Evolutionary conservation across 2,113 vertebrate genomes (phyloP).

Genomic region (Salvelinus sp.): DNA sequence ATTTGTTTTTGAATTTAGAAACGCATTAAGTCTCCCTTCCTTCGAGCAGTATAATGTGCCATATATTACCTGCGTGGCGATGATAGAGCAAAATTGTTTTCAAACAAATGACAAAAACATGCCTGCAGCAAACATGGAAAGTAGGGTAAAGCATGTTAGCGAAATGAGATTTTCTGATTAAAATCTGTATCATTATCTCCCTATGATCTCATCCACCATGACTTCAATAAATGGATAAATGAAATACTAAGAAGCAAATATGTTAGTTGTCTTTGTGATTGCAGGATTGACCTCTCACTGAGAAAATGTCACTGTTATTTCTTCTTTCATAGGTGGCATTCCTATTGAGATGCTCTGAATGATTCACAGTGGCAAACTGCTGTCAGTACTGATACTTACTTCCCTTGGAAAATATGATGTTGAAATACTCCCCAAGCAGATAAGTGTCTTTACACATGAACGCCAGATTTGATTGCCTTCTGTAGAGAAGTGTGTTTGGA

Average conservation of each 20-base stretch:
- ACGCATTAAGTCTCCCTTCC: constrained; percentile 57
- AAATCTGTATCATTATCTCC: constrained; percentile 52
- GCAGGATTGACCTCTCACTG: constrained; percentile 54
- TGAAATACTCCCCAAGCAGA: constrained; percentile 78
- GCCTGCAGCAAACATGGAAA: constrained; percentile 47
- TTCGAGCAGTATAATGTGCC: constrained; percentile 39
- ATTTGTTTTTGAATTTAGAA: constrained; percentile 65
- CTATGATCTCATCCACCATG: constrained; percentile 16
- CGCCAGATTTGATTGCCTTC: constrained; percentile 79
- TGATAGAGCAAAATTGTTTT: constrained; percentile 51
- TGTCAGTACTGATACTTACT: constrained; percentile 77
- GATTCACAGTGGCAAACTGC: constrained; percentile 72
- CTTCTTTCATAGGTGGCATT: constrained; percentile 47
- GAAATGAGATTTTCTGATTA: constrained; percentile 46
- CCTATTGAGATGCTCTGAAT: constrained; percentile 74
- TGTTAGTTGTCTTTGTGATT: constrained; percentile 53
- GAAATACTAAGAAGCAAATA: constrained; percentile 4
- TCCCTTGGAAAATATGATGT: constrained; percentile 73
- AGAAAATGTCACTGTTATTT: constrained; percentile 54
- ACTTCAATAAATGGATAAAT: constrained; percentile 18
- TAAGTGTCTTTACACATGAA: constrained; percentile 80
- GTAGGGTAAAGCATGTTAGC: constrained; percentile 39
- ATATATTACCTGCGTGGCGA: constrained; percentile 50
- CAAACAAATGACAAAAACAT: constrained; percentile 55
- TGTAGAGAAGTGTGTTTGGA: constrained; percentile 67